Conservation (phyloP, 2,797 vertebrate species). For the Syncerus caffer region DNA sequence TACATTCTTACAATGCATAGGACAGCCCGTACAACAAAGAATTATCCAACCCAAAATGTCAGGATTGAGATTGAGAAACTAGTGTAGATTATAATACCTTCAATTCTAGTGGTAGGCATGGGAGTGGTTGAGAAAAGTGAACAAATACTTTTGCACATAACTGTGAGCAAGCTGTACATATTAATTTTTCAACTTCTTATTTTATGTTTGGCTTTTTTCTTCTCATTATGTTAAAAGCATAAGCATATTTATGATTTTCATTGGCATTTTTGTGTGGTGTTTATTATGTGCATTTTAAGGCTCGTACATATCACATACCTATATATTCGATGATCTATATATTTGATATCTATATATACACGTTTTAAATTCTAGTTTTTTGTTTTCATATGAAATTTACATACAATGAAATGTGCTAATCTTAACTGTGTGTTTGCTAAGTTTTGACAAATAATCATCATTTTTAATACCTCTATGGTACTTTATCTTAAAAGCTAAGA, state of each 20-base stretch:
- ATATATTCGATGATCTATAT: not conserved
- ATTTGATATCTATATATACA: not conserved
- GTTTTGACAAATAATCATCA: not conserved
- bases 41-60: not conserved
- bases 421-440: not conserved
- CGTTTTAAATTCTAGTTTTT: not conserved
- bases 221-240: not conserved
- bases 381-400: not conserved
- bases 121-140: not conserved
- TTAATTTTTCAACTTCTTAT: not conserved
- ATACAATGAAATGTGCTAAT: not conserved
- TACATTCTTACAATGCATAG: not conserved
- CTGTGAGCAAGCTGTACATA: not conserved
- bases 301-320: not conserved
- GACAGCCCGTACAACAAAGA: not conserved
- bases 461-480: not conserved
- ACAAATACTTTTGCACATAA: not conserved
- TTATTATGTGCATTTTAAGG: not conserved
- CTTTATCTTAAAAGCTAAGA: constrained; percentile 7
- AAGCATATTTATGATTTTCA: not conserved
- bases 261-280: not conserved
- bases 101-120: not conserved
- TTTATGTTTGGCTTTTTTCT: not conserved
- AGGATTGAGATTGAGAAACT: not conserved
- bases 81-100: not conserved